Percentiles rank a stretch among this genome's conserved stretches.
phyloP scores from a whole-genome alignment of 2,113 vertebrate genomes.

The Ceyx melanurus region DNA sequence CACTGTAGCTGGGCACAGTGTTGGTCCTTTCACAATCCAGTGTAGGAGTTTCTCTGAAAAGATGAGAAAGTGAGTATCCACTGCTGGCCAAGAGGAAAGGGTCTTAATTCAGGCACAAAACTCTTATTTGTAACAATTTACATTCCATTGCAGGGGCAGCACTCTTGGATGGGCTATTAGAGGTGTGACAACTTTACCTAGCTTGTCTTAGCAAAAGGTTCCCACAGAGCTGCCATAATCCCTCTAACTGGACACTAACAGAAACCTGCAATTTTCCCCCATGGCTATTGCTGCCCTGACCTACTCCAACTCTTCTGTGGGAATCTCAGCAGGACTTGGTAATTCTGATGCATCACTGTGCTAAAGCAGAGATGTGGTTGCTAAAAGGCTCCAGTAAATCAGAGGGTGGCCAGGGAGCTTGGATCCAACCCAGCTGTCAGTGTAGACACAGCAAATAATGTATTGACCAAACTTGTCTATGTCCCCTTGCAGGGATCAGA shows the following conservation, averaged over 20 bases:
- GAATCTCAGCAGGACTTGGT: neutral
- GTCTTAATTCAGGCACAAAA: neutral
- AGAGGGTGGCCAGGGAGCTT: neutral
- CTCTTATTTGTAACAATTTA: neutral
- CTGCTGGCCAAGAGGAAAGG: neutral
- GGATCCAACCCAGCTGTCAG: neutral
- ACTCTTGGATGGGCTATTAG: neutral
- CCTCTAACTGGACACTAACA: conserved; percentile 1
- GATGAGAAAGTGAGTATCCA: neutral
- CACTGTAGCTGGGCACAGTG: accelerated
- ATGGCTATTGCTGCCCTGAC: neutral
- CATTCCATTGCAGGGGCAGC: neutral
- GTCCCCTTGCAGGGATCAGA: conserved; percentile 3
- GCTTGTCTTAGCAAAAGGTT: neutral
- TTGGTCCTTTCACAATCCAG: neutral
- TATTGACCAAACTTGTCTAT: neutral
- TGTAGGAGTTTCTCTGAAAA: neutral
- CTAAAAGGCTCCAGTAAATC: neutral
- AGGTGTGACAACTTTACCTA: neutral
- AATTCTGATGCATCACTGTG: neutral
- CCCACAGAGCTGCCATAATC: neutral
- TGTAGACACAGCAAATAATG: neutral
- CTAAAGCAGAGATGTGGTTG: neutral
- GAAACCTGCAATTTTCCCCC: neutral
- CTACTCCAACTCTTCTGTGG: neutral